These are phyloP conservation scores for Dinoponera quadriceps DNA, from an alignment of 1,140 invertebrate species.

Conservation along the genomic window DNA sequence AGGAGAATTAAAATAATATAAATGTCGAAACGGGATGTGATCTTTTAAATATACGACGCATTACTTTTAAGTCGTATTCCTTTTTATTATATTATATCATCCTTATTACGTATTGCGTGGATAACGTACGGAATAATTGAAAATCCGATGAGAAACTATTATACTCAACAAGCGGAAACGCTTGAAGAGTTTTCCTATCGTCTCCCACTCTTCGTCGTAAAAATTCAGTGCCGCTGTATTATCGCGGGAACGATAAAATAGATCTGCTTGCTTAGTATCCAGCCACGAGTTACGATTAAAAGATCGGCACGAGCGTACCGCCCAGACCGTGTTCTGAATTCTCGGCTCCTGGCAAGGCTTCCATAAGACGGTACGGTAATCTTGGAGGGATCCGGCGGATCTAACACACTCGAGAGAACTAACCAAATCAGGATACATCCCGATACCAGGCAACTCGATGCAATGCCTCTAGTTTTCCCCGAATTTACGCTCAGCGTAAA, in stretches of 20 bases:
- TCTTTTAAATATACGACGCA: no score
- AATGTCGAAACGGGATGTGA: no score
- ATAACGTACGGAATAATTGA: neutral
- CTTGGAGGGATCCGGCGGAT: constrained; percentile 9
- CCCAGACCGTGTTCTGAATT: constrained; percentile 80
- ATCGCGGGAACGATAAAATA: constrained; percentile 76
- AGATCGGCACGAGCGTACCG: constrained; percentile 70
- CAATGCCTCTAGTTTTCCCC: constrained; percentile 5
- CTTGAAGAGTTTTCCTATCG: neutral
- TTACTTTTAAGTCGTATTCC: neutral
- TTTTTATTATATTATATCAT: no score
- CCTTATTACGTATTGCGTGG: neutral
- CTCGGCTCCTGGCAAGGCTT: constrained; percentile 63
- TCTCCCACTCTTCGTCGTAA: constrained; percentile 21
- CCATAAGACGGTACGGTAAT: constrained; percentile 4
- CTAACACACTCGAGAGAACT: constrained; percentile 1
- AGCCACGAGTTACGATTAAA: constrained; percentile 81
- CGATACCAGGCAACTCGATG: neutral
- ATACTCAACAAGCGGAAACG: neutral
- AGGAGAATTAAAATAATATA: no score
- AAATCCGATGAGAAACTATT: constrained; percentile 8
- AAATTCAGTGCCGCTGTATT: constrained; percentile 45
- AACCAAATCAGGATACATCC: neutral
- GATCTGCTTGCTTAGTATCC: constrained; percentile 72
- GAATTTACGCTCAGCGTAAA: constrained; percentile 68